These are phyloP conservation scores for Anolis carolinensis DNA, from an alignment of 2,113 vertebrate genomes.

Conservation along the genomic window DNA sequence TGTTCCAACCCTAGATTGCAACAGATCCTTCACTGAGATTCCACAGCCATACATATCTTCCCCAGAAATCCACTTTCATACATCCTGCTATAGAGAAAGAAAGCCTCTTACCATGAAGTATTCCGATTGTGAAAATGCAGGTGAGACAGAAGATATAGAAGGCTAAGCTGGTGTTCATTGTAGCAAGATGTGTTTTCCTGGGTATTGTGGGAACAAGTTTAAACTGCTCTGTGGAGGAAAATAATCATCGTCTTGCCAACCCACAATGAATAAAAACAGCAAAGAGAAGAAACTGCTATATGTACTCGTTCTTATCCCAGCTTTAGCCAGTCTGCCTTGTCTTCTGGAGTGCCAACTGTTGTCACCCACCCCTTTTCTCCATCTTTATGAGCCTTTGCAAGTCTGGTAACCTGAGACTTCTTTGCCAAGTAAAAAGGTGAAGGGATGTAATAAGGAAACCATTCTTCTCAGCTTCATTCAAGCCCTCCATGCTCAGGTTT, in stretches of 20 bases:
- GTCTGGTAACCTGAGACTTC: constrained; percentile 64
- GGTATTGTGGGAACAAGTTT: neutral
- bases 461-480: neutral
- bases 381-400: constrained; percentile 18
- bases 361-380: neutral
- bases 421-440: constrained; percentile 2
- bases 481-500: neutral
- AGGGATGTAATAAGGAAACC: constrained; percentile 21
- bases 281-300: neutral
- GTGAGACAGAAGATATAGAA: constrained; percentile 47
- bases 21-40: neutral
- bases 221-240: neutral
- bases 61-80: too few species aligned
- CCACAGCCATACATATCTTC: neutral
- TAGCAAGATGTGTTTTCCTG: constrained; percentile 14
- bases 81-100: neutral
- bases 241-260: neutral
- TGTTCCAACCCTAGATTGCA: neutral
- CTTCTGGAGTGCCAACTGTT: accelerated
- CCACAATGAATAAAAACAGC: neutral
- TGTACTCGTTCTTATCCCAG: neutral
- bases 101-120: constrained; percentile 70
- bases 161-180: constrained; percentile 52
- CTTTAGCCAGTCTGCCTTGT: neutral
- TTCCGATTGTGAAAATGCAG: constrained; percentile 61